phyloP scores from a whole-genome alignment of 2,797 vertebrate genomes.

The Lates japonicus region DNA sequence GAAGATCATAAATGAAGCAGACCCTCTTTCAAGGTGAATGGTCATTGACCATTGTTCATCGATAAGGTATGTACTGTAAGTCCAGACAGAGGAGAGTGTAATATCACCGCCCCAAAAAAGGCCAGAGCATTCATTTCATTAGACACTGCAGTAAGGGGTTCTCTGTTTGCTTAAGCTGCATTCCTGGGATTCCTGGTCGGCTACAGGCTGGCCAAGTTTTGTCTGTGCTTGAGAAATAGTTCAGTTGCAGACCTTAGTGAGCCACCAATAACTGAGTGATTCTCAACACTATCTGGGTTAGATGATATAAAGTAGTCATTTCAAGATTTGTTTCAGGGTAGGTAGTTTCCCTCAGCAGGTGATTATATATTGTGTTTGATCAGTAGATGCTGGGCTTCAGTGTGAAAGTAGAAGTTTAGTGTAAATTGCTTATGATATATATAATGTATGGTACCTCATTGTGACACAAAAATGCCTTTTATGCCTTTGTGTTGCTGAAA shows the following conservation, averaged over 20 bases:
- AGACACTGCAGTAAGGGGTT: constrained; percentile 75
- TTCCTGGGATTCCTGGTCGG: constrained; percentile 85
- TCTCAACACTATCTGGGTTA: constrained; percentile 20
- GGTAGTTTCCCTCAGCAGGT: not conserved
- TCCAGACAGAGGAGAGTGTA: constrained; percentile 46
- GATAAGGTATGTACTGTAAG: constrained; percentile 31
- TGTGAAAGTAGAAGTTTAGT: not conserved
- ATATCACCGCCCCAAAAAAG: constrained; percentile 57
- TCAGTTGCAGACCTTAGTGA: constrained; percentile 41
- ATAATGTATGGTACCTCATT: not conserved
- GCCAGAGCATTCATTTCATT: constrained; percentile 81
- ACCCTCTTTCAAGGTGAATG: constrained; percentile 12
- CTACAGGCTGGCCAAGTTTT: constrained; percentile 73
- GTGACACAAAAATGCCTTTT: not conserved
- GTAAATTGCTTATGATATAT: not conserved
- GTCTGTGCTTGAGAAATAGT: constrained; percentile 75
- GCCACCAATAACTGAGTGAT: constrained; percentile 39
- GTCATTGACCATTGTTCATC: not conserved
- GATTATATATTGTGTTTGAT: not conserved
- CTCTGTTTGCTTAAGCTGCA: constrained; percentile 87
- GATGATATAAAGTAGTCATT: constrained; percentile 5
- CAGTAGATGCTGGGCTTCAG: not conserved
- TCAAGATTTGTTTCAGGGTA: constrained; percentile 14
- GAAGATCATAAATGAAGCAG: not conserved
- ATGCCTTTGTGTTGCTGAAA: constrained; percentile 1